Percentiles rank a stretch among this genome's conserved stretches.
Conservation (phyloP, 1,140 invertebrate species). For the Megalonaias nervosa region DNA sequence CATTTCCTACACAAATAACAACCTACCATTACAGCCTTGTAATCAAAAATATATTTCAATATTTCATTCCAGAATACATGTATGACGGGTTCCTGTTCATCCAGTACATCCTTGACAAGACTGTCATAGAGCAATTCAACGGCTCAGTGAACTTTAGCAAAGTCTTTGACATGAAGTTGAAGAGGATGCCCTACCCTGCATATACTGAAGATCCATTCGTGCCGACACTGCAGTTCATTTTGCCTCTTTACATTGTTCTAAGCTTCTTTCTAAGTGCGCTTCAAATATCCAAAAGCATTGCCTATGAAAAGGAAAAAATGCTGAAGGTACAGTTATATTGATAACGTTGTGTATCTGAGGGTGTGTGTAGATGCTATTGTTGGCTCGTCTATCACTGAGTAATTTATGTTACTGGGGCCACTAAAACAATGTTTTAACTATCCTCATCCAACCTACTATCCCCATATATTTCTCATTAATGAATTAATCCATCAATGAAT, state of each 20-base stretch:
- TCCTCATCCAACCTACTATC: too few species aligned
- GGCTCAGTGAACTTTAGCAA: not conserved
- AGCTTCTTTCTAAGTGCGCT: conserved; percentile 76
- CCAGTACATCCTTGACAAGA: conserved; percentile 77
- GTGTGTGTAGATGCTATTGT: too few species aligned
- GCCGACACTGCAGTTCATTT: conserved; percentile 63
- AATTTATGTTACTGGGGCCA: too few species aligned
- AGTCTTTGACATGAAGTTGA: conserved; percentile 49
- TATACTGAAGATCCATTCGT: conserved; percentile 57
- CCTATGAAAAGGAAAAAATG: conserved; percentile 67
- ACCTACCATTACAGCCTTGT: too few species aligned
- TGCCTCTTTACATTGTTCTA: conserved; percentile 74
- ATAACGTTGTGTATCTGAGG: too few species aligned
- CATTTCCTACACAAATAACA: too few species aligned
- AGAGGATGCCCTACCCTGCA: conserved; percentile 72
- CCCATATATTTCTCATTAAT: too few species aligned
- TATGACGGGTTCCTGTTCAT: conserved; percentile 79
- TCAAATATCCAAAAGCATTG: conserved; percentile 61
- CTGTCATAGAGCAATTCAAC: conserved; percentile 72
- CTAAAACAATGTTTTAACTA: too few species aligned
- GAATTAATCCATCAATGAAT: too few species aligned
- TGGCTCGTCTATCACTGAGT: too few species aligned
- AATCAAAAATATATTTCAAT: too few species aligned
- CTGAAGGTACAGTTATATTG: conserved; percentile 59
- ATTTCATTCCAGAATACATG: conserved; percentile 76